These are phyloP conservation scores for Habropoda laboriosa DNA, from an alignment of 1,140 invertebrate genomes.

Conservation along the genomic window DNA sequence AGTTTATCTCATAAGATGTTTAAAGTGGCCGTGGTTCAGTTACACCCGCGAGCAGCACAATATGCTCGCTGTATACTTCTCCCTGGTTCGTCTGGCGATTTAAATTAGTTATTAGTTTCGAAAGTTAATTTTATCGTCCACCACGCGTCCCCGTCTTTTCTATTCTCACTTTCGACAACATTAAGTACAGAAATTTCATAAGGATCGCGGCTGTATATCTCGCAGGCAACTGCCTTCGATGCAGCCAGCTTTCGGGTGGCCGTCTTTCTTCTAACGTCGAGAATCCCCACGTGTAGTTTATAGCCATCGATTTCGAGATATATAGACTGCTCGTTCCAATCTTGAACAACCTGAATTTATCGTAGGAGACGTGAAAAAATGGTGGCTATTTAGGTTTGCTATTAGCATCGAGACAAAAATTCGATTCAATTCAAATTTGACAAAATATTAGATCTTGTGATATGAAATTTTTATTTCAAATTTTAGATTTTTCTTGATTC, in stretches of 20 bases:
- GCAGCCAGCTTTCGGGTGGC: neutral
- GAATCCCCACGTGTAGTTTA: neutral
- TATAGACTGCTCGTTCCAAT: neutral
- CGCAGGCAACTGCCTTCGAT: too few relatives aligned
- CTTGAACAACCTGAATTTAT: neutral
- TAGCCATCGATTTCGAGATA: neutral
- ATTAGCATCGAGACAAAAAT: too few relatives aligned
- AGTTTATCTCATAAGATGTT: slow-evolving; percentile 37
- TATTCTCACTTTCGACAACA: neutral
- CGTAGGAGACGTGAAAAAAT: neutral
- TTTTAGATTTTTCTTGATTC: too few relatives aligned
- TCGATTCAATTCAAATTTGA: too few relatives aligned
- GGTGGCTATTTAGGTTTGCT: neutral
- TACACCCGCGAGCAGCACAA: neutral
- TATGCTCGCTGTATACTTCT: neutral
- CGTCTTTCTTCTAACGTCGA: neutral
- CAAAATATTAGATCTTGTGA: too few relatives aligned
- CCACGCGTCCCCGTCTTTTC: neutral
- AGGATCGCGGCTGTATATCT: too few relatives aligned
- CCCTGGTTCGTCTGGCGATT: too few relatives aligned
- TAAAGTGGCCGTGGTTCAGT: neutral
- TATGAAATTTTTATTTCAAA: too few relatives aligned
- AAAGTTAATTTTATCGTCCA: neutral
- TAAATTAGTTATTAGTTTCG: neutral
- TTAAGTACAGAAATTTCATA: neutral